phyloP scores from a whole-genome alignment of 2,888 invertebrate genomes.

The Strigamia transsilvanica region DNA sequence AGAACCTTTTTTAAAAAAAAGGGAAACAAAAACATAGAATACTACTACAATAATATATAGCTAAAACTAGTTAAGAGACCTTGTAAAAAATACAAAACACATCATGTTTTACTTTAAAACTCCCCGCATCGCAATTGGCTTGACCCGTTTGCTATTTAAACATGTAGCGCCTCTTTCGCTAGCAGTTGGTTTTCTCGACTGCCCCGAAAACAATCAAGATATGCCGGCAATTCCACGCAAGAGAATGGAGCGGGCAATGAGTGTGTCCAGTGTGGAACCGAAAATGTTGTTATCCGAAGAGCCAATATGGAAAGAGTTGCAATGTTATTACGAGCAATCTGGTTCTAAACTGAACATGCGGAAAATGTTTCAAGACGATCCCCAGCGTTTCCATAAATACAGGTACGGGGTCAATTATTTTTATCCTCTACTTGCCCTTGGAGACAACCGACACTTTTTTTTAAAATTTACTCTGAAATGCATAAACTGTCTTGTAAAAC shows the following conservation, averaged over 20 bases:
- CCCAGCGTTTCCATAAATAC: slow-evolving; percentile 65
- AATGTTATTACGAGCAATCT: slow-evolving; percentile 62
- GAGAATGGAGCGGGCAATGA: slow-evolving; percentile 1
- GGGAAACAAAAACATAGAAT: not conserved
- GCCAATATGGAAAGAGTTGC: slow-evolving; percentile 60
- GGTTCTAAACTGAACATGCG: slow-evolving; percentile 64
- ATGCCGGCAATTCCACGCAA: not conserved
- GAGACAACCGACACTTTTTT: not conserved
- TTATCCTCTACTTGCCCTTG: slow-evolving; percentile 53
- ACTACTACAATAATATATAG: not conserved
- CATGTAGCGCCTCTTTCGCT: slow-evolving; percentile 20
- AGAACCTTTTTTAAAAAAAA: too few species aligned
- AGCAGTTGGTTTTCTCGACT: slow-evolving; percentile 17
- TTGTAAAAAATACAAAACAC: not conserved
- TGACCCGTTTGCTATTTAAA: not conserved
- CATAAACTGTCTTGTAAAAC: not conserved
- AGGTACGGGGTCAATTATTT: slow-evolving; percentile 61
- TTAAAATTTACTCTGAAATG: not conserved
- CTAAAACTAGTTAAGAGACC: not conserved
- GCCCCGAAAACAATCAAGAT: not conserved
- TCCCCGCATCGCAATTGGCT: not conserved
- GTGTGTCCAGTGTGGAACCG: not conserved
- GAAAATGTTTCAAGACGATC: slow-evolving; percentile 66
- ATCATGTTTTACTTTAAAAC: slow-evolving; percentile 3
- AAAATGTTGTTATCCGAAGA: slow-evolving; percentile 58